phyloP scores from a whole-genome alignment of 2,113 vertebrate genomes.

The Chlamydotis undulata region DNA sequence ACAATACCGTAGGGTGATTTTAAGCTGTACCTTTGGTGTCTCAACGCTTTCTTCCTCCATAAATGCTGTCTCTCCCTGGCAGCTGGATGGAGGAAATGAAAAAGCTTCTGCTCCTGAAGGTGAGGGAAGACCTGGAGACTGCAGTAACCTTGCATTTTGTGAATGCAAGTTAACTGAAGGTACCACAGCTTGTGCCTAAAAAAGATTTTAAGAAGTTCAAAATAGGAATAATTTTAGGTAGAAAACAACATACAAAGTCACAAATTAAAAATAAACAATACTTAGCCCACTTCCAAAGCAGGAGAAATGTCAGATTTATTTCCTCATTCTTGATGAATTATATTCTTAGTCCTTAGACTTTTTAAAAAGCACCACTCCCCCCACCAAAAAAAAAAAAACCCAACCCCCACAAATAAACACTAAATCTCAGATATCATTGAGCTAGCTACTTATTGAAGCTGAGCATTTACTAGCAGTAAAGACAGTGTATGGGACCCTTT shows the following conservation, averaged over 20 bases:
- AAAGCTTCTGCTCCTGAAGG: constrained; percentile 83
- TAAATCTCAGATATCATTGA: neutral
- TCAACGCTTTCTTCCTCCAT: constrained; percentile 91
- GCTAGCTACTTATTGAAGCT: neutral
- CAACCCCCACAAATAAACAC: neutral
- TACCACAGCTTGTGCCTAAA: constrained; percentile 82
- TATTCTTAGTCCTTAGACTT: neutral
- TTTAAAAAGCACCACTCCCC: neutral
- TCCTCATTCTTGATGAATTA: neutral
- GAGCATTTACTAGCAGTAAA: neutral
- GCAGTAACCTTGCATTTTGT: constrained; percentile 83
- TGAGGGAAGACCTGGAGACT: constrained; percentile 84
- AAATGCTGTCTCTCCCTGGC: constrained; percentile 83
- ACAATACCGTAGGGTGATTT: neutral
- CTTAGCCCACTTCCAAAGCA: neutral
- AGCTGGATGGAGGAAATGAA: constrained; percentile 81
- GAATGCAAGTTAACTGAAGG: constrained; percentile 82
- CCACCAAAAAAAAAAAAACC: neutral
- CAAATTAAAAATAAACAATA: neutral
- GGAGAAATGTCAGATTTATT: neutral
- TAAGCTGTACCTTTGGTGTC: constrained; percentile 88
- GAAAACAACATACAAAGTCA: neutral
- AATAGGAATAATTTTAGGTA: fast-evolving
- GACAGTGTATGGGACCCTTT: neutral
- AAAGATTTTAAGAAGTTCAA: neutral